These are phyloP conservation scores for Gobionotothen gibberifrons DNA, from an alignment of 2,797 vertebrate genomes.

Conservation along the genomic window DNA sequence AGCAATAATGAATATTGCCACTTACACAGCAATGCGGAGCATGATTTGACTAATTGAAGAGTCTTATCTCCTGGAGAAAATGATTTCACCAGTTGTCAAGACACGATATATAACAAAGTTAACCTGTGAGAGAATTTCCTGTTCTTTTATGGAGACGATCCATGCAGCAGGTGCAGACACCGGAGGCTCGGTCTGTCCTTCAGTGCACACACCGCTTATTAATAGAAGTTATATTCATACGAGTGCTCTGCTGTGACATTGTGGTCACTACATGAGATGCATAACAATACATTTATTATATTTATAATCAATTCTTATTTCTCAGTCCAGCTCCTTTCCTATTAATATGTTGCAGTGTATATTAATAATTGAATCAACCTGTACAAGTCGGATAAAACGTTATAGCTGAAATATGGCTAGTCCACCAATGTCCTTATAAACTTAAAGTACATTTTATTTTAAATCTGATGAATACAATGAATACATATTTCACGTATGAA, in stretches of 20 bases:
- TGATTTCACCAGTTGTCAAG: conserved; percentile 42
- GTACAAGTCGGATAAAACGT: conserved; percentile 3
- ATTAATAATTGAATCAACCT: conserved; percentile 34
- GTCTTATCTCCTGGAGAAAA: conserved; percentile 51
- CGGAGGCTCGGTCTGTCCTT: conserved; percentile 5
- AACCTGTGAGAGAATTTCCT: conserved; percentile 44
- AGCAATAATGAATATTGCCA: conserved; percentile 46
- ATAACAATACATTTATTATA: conserved; percentile 56
- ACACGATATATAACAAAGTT: conserved; percentile 28
- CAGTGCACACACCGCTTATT: conserved; percentile 20
- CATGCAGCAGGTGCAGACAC: conserved; percentile 30
- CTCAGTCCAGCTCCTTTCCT: conserved; percentile 2
- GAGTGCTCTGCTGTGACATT: conserved; percentile 34
- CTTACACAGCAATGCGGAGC: conserved; percentile 33
- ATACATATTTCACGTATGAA: no score
- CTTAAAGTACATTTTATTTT: no score
- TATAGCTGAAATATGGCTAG: not conserved
- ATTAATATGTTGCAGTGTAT: conserved; percentile 36
- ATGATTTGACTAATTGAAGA: conserved; percentile 12
- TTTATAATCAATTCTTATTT: conserved; percentile 38
- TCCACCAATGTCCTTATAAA: not conserved
- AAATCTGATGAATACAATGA: no score
- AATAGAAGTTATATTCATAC: conserved; percentile 51
- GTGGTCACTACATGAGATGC: conserved; percentile 35
- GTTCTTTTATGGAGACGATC: conserved; percentile 41